These are phyloP conservation scores for Diaprepes abbreviatus DNA, from an alignment of 2,888 invertebrate species.

Conservation along the genomic window DNA sequence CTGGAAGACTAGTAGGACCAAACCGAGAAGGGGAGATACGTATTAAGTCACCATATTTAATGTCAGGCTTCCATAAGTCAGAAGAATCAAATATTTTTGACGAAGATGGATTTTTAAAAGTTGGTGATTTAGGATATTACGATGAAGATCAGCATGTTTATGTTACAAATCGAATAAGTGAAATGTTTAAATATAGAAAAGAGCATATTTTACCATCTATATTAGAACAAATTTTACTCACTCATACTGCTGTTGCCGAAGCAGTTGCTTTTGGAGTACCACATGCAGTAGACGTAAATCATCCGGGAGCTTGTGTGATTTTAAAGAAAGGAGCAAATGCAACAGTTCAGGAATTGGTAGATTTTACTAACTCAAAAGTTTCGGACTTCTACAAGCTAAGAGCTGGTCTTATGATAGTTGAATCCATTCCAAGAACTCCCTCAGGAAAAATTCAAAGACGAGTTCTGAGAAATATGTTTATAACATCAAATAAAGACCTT, in stretches of 20 bases:
- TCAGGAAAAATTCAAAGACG: slow-evolving; percentile 46
- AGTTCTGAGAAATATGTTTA: too few relatives aligned
- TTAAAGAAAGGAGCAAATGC: slow-evolving; percentile 14
- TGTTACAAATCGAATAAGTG: slow-evolving; percentile 68
- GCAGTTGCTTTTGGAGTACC: slow-evolving; percentile 58
- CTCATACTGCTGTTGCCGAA: slow-evolving; percentile 57
- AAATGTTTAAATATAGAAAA: slow-evolving; percentile 68
- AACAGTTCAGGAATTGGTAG: slow-evolving; percentile 43
- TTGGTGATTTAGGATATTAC: slow-evolving; percentile 70
- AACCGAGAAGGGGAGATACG: slow-evolving; percentile 69
- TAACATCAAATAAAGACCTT: too few relatives aligned
- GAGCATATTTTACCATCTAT: slow-evolving; percentile 65
- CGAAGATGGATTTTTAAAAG: slow-evolving; percentile 67
- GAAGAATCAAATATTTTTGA: slow-evolving; percentile 66
- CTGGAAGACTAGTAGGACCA: slow-evolving; percentile 57
- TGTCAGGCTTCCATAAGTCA: slow-evolving; percentile 67
- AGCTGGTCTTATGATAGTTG: too few relatives aligned
- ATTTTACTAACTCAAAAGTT: slow-evolving; percentile 52
- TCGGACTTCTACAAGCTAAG: slow-evolving; percentile 56
- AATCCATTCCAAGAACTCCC: slow-evolving; percentile 55
- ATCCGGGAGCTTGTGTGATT: slow-evolving; percentile 54
- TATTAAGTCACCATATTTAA: slow-evolving; percentile 59
- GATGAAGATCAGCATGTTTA: slow-evolving; percentile 68
- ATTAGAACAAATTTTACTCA: slow-evolving; percentile 54
- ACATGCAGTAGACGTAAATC: slow-evolving; percentile 55